Conservation (phyloP, 1,140 invertebrate species). For the Ostrea denselamellosa region DNA sequence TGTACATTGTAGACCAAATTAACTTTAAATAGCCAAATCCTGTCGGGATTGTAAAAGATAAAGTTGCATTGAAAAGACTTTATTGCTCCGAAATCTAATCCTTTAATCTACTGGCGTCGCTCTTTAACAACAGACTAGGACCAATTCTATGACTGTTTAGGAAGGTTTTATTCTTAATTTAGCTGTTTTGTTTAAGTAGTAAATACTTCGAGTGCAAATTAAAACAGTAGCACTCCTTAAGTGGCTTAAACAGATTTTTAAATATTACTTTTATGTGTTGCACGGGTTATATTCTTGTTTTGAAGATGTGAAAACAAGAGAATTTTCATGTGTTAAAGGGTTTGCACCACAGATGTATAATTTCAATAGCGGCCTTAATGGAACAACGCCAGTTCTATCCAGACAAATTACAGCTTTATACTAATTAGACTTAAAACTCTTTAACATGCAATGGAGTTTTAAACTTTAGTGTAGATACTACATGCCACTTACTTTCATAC, state of each 20-base stretch:
- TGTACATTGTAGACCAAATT: conserved; percentile 16
- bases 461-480: neutral
- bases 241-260: neutral
- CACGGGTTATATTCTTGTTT: neutral
- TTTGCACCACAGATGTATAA: too few species aligned
- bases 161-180: conserved; percentile 11
- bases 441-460: neutral
- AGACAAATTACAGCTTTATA: too few species aligned
- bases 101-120: conserved; percentile 23
- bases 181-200: conserved; percentile 9
- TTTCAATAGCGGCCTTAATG: too few species aligned
- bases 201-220: conserved; percentile 8
- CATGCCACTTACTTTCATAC: neutral
- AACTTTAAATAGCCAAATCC: conserved; percentile 35
- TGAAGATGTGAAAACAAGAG: neutral
- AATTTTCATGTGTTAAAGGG: too few species aligned
- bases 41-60: conserved; percentile 7
- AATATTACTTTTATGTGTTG: neutral
- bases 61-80: neutral
- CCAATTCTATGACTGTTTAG: conserved; percentile 6
- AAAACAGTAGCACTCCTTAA: conserved; percentile 13
- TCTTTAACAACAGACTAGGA: conserved; percentile 7
- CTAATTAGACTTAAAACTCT: too few species aligned
- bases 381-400: too few species aligned
- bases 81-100: neutral